These are phyloP conservation scores for Rotaria sp. DNA, from an alignment of 2,888 invertebrate species.

Conservation along the genomic window DNA sequence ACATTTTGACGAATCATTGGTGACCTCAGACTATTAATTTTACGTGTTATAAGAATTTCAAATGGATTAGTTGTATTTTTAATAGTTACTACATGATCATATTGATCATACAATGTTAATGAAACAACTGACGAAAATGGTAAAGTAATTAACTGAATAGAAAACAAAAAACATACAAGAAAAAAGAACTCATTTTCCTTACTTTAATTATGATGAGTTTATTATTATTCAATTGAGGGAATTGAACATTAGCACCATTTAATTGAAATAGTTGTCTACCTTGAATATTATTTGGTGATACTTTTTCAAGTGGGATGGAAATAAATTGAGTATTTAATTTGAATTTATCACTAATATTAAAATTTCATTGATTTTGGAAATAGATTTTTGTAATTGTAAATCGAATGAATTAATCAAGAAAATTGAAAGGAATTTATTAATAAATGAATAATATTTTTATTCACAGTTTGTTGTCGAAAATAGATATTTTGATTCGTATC, in stretches of 20 bases:
- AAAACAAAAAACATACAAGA: not conserved
- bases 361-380: not conserved
- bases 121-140: not conserved
- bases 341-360: not conserved
- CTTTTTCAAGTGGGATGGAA: not conserved
- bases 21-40: conserved; percentile 36
- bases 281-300: not conserved
- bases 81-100: conserved; percentile 40
- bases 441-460: too few species aligned
- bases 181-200: not conserved
- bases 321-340: not conserved
- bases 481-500: too few species aligned
- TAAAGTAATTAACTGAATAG: not conserved
- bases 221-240: not conserved
- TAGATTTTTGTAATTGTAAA: too few species aligned
- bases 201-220: not conserved
- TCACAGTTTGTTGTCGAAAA: too few species aligned
- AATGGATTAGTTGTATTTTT: conserved; percentile 42
- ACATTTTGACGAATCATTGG: conserved; percentile 31
- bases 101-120: conserved; percentile 41
- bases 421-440: too few species aligned
- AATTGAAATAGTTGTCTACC: not conserved
- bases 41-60: conserved; percentile 44
- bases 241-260: not conserved
- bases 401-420: too few species aligned